A percentile compares a stretch with the other conserved stretches of the same genome.
Conservation (phyloP, 1,140 invertebrate species). For the Pseudomyrmex dendroicus region DNA sequence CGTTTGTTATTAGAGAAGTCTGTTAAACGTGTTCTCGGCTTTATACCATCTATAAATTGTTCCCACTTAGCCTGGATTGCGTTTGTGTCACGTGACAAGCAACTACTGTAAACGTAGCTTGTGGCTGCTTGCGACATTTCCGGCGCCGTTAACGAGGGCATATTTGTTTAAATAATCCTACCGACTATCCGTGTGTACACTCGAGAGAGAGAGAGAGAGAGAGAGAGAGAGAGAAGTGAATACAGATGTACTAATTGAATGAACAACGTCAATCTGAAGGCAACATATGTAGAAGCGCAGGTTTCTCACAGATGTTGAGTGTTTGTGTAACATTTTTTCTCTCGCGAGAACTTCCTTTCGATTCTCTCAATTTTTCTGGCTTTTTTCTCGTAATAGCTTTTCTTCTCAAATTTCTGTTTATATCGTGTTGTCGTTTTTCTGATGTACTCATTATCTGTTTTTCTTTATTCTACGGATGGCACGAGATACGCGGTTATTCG, state of each 20-base stretch:
- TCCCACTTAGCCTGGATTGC: conserved; percentile 19
- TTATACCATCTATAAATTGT: conserved; percentile 58
- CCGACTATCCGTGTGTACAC: conserved; percentile 4
- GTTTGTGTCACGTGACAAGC: conserved; percentile 63
- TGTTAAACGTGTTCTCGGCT: conserved; percentile 52
- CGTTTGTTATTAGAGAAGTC: conserved; percentile 63
- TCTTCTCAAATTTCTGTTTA: background rate
- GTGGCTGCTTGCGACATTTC: conserved; percentile 52
- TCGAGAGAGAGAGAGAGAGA: background rate
- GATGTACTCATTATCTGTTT: conserved; percentile 5
- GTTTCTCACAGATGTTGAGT: no score
- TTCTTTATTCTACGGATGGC: conserved; percentile 1
- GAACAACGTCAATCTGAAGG: no score
- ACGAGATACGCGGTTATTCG: conserved; percentile 5
- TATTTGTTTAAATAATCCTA: conserved; percentile 66
- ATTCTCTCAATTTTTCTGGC: no score
- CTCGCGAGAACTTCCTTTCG: no score
- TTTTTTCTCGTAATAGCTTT: background rate
- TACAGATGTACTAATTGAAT: no score
- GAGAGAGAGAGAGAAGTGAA: no score
- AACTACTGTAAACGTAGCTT: conserved; percentile 69
- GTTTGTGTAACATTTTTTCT: no score
- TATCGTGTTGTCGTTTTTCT: background rate
- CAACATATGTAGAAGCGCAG: no score
- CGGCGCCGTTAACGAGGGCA: conserved; percentile 56